These are phyloP conservation scores for Anaspis maculata DNA, from an alignment of 2,888 invertebrate species.

Conservation along the genomic window DNA sequence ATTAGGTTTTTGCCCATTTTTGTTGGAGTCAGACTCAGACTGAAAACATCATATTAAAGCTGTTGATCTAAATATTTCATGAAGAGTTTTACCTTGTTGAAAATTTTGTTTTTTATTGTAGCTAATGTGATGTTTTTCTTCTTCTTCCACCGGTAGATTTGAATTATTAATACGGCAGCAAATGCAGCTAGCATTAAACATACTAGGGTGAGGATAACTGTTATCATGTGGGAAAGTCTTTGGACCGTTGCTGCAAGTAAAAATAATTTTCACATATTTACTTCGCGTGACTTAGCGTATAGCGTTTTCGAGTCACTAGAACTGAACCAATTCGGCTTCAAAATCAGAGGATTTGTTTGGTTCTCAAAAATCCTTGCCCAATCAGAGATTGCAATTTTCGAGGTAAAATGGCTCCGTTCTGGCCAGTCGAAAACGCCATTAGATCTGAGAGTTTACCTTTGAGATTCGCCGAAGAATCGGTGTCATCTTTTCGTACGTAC, in stretches of 20 bases:
- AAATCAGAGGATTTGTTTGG: too few relatives aligned
- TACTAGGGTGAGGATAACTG: constrained; percentile 29
- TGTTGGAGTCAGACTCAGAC: constrained; percentile 17
- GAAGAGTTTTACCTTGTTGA: constrained; percentile 23
- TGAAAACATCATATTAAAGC: constrained; percentile 12
- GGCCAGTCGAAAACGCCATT: too few relatives aligned
- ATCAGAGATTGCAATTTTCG: too few relatives aligned
- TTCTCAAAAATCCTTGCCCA: too few relatives aligned
- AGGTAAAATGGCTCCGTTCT: too few relatives aligned
- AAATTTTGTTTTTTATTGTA: constrained; percentile 29
- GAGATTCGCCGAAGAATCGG: too few relatives aligned
- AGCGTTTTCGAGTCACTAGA: too few relatives aligned
- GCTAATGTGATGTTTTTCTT: constrained; percentile 35
- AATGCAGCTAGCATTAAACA: constrained; percentile 30
- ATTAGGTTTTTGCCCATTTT: constrained; percentile 12
- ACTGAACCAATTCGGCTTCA: too few relatives aligned
- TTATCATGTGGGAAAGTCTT: constrained; percentile 29
- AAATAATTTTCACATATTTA: constrained; percentile 3
- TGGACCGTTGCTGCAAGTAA: constrained; percentile 30
- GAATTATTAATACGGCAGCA: constrained; percentile 23
- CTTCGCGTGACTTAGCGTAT: background rate
- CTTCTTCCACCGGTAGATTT: constrained; percentile 34
- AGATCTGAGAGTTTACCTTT: too few relatives aligned
- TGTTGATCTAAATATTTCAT: too few relatives aligned
- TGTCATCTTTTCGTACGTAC: constrained; percentile 24